Evolutionary conservation across 1,140 invertebrate species (phyloP).

Genomic region (Bradysia coprophila): DNA sequence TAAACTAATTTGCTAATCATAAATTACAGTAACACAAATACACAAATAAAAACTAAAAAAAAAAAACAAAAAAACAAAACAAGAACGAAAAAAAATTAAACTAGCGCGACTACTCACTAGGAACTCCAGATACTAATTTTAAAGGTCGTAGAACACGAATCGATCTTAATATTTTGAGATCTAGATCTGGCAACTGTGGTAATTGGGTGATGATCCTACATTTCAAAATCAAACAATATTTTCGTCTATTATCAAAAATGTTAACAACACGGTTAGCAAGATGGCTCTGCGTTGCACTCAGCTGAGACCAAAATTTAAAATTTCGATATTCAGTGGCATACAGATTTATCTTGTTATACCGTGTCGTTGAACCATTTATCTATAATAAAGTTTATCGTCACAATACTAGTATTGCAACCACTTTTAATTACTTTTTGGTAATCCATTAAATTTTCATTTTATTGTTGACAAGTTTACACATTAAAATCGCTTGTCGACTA

Average conservation of each 20-base stretch:
- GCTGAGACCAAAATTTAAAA: too few species aligned
- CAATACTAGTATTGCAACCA: constrained; percentile 22
- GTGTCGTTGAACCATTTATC: too few species aligned
- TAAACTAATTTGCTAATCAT: too few species aligned
- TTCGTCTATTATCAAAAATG: not conserved
- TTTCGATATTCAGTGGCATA: too few species aligned
- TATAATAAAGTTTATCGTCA: constrained; percentile 54
- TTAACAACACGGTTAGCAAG: too few species aligned
- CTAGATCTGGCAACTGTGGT: constrained; percentile 67
- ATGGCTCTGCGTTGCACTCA: not conserved
- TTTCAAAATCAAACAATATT: not conserved
- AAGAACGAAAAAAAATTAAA: too few species aligned
- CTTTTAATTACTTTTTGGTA: not conserved
- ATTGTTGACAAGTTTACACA: not conserved
- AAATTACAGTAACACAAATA: too few species aligned
- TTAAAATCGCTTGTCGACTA: too few species aligned
- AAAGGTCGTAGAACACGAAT: constrained; percentile 98
- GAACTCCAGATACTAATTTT: constrained; percentile 99
- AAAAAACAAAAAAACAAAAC: too few species aligned
- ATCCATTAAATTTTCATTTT: not conserved
- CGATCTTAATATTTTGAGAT: constrained; percentile 96
- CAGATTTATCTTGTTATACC: too few species aligned
- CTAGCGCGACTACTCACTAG: constrained; percentile 99
- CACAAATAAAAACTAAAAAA: too few species aligned
- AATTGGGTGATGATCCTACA: constrained; percentile 49